Evolutionary conservation across 2,113 vertebrate species (phyloP).

Genomic region (Brienomyrus brachyistius): DNA sequence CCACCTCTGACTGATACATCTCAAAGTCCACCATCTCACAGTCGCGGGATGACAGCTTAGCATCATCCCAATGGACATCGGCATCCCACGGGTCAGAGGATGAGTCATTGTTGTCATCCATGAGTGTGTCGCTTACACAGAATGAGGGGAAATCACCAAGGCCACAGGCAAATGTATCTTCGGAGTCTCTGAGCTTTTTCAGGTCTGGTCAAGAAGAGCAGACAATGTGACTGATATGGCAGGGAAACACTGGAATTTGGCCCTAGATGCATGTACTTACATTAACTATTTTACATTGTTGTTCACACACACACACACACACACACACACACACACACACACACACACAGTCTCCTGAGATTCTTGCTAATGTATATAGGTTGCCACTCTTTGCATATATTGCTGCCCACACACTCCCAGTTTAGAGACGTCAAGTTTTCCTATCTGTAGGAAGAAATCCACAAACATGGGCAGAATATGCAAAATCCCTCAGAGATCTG

Average conservation of each 20-base stretch:
- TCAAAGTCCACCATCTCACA: conserved; percentile 95
- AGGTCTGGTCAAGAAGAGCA: conserved; percentile 59
- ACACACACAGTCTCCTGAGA: not conserved
- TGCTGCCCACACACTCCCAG: not conserved
- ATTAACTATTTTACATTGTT: not conserved
- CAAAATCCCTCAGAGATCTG: not conserved
- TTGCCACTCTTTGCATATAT: not conserved
- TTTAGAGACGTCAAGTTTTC: not conserved
- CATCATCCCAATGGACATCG: conserved; percentile 45
- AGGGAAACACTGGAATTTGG: not conserved
- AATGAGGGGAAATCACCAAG: conserved; percentile 93
- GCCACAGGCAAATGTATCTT: conserved; percentile 88
- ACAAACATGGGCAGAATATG: not conserved
- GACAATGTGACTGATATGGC: not conserved
- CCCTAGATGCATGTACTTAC: not conserved
- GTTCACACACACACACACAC: too few relatives aligned
- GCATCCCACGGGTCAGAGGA: conserved; percentile 65
- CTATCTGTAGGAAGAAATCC: not conserved
- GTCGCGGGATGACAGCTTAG: conserved; percentile 84
- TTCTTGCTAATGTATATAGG: not conserved
- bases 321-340: not conserved
- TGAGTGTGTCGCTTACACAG: conserved; percentile 75
- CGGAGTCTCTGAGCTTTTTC: conserved; percentile 87
- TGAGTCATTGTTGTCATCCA: conserved; percentile 73
- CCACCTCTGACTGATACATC: conserved; percentile 91